Evolutionary conservation across 2,797 vertebrate genomes (phyloP), one percentile per base, ranked within the genome.

Genomic region (Leucoraja ocellata): DNA sequence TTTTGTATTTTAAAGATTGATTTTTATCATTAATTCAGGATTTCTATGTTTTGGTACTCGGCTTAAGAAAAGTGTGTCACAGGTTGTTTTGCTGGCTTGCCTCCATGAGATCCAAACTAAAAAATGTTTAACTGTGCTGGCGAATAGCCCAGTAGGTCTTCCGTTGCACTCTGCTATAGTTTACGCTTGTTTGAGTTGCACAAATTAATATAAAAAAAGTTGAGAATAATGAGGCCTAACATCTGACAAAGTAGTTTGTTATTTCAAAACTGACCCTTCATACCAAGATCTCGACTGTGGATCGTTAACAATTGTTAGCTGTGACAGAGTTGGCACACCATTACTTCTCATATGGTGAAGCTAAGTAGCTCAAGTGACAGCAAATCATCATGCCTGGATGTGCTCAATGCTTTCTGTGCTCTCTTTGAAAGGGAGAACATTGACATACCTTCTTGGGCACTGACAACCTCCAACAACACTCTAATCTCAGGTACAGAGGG

Each of bases 91-190:
- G 65, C 71, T 46, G 36, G 68, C 36, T 28, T 92, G 1, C n/a
- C 23, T 76, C 73, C 68, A 46, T 28, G 58, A 46, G 36, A 39
- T 46, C 76, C 25, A 76, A 13, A 23, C 46, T 92, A 71, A 71
- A 92, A 92, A 74, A 71, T 54, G 39, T 73, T 73, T 92, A 92
- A 92, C 76, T 73, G n/a, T n/a, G 36, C 90, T 92, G 90, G 71
- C 68, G 28, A 25, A 74, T 39, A 74, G 71, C 71, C 90, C 11
- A 74, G 39, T 76, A 92, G 90, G 90, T 92, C 39, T 25, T 92
- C 25, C 74, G 46, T 74, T 92, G 71, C 54, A 92, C 71, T 91
- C 28, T 23, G 25, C 39, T 25, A 54, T 54, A 54, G 32, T 76
- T 54, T 58, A 46, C 39, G 16, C 46, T 76, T 1, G 13, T 28